Conservation (phyloP, 1,140 invertebrate species). For the Thalassaphorura encarpata region DNA sequence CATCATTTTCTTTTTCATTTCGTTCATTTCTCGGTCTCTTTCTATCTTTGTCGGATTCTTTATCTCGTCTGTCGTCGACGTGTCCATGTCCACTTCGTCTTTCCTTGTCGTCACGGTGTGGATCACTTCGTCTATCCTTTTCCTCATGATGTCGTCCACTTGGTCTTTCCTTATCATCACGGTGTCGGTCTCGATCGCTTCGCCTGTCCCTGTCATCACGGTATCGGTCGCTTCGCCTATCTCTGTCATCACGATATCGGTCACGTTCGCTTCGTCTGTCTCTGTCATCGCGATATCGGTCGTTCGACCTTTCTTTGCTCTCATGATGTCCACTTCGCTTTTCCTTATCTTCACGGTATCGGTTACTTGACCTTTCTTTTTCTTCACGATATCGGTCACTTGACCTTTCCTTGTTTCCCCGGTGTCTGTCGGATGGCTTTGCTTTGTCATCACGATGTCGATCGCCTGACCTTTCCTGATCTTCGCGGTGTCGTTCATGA, state of each 20-base stretch:
- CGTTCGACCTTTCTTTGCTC: not conserved
- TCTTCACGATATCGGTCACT: slow-evolving; percentile 3
- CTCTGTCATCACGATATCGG: slow-evolving; percentile 1
- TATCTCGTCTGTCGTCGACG: slow-evolving; percentile 27
- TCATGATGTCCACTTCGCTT: not conserved
- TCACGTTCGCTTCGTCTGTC: slow-evolving; percentile 3
- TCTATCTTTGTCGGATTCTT: slow-evolving; percentile 24
- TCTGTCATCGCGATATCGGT: slow-evolving; percentile 1
- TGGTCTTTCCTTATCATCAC: not conserved
- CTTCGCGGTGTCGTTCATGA: not conserved
- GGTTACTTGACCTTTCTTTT: too few species aligned
- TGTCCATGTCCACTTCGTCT: slow-evolving; percentile 31
- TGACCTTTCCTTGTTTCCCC: not conserved
- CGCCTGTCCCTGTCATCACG: too few species aligned
- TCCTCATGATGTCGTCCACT: not conserved
- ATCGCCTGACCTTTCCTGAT: not conserved
- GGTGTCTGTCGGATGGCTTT: not conserved
- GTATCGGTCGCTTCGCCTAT: slow-evolving; percentile 1
- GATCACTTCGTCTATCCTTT: slow-evolving; percentile 32
- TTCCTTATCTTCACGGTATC: slow-evolving; percentile 5
- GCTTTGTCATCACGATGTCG: slow-evolving; percentile 5
- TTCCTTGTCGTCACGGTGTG: slow-evolving; percentile 32
- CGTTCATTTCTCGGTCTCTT: not conserved
- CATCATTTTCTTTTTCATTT: slow-evolving; percentile 18
- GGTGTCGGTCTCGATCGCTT: slow-evolving; percentile 4